Base-by-base conservation (phyloP, 2,797 vertebrate species). In the Sebastes steindachneri region DNA sequence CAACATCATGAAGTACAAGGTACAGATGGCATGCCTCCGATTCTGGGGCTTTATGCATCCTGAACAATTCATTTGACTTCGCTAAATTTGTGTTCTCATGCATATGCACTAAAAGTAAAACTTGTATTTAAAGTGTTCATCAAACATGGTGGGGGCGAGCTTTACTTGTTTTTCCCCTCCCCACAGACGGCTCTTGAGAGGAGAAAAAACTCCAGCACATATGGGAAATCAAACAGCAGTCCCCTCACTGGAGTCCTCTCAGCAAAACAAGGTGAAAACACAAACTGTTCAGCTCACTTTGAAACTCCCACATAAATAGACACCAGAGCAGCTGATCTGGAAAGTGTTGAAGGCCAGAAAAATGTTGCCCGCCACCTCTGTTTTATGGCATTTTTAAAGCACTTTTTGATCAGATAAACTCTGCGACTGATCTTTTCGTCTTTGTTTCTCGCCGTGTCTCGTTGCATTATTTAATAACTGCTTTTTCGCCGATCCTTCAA, bases 1-100 rank as follows among this genome's bases (percentile, higher is more conserved):
- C 14, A 99, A 97, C 93, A 96, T 99, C 80, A 96, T 97, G 94
- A 99, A 99, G 89, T 99, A 99, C 90, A 99, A 99, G 97, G 99
- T 99, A 94, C 26, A 37, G 41, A 33, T 10, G 21, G 4, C 54
- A 37, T 3, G 4, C 25, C 9, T 1, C 6, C 35, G 53, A 54
- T 57, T 65, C 15, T 14, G 9, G 19, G 62, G 10, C 7, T 51
- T 37, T 21, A 4, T 33, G 11, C 37, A 66, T 54, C 1, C 7
- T 19, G n/a, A 63, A 23, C 53, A 2, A 69, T 1, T 17, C 0
- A 14, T 21, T n/a, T 62, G 21, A 35, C 68, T 75, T 65, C 3
- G 9, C 8, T 4, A 21, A 10, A 59, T 60, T 4, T 72, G 19
- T 51, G 31, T 72, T 26, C 19, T 55, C 4, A 14, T 54, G 31